phyloP scores from a whole-genome alignment of 2,113 vertebrate genomes.

The Pseudorectes ferrugineus region DNA sequence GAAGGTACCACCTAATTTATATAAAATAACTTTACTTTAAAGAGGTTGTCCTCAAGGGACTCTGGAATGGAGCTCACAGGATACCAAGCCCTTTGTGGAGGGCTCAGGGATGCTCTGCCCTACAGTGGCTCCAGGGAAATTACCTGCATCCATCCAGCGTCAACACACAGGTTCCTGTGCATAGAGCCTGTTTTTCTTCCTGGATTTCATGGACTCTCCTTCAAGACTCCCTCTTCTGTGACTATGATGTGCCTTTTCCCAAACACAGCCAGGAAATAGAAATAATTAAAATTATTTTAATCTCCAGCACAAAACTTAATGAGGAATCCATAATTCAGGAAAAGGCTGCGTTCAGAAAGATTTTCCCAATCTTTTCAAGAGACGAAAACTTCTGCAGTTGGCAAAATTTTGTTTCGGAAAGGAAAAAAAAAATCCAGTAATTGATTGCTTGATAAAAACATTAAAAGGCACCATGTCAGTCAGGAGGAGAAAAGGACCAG shows the following conservation, averaged over 20 bases:
- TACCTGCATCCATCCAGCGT: neutral
- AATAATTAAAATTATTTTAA: neutral
- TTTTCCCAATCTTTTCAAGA: neutral
- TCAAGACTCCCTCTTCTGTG: neutral
- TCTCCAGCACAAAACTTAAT: neutral
- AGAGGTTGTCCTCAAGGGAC: neutral
- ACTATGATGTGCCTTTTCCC: neutral
- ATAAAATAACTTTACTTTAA: neutral
- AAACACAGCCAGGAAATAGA: neutral
- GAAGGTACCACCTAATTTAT: neutral
- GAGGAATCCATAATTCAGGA: neutral
- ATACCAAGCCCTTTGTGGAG: neutral
- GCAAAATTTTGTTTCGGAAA: neutral
- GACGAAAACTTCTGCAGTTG: neutral
- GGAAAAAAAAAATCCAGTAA: neutral
- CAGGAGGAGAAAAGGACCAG: neutral
- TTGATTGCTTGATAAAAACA: neutral
- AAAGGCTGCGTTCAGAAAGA: neutral
- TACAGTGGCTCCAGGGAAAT: neutral
- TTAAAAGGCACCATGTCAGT: neutral
- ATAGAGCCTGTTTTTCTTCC: neutral
- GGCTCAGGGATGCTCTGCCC: neutral
- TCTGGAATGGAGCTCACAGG: neutral
- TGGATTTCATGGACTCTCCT: neutral
- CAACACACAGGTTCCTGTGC: neutral